These are phyloP conservation scores for Seriola dumerili DNA, from an alignment of 2,113 vertebrate genomes.

Conservation along the genomic window DNA sequence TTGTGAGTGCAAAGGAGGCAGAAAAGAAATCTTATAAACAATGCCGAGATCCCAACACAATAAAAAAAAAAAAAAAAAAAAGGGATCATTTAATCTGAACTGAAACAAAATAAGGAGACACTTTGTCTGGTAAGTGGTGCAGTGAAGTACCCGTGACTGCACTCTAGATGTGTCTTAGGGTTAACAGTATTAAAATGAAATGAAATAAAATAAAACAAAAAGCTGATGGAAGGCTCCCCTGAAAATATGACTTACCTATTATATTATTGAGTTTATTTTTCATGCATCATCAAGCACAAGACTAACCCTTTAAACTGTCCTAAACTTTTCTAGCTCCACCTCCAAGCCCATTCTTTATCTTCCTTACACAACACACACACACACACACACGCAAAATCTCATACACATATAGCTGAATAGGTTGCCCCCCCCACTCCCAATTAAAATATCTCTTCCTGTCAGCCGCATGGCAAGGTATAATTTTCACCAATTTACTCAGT, in stretches of 20 bases:
- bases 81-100: conserved; percentile 26
- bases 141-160: neutral
- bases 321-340: conserved; percentile 63
- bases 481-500: conserved; percentile 97
- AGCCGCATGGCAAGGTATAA: conserved; percentile 95
- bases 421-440: conserved; percentile 87
- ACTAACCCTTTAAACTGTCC: conserved; percentile 45
- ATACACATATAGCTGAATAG: conserved; percentile 54
- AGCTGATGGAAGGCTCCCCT: neutral
- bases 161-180: neutral
- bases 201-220: neutral
- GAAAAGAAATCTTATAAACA: conserved; percentile 32
- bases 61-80: neutral
- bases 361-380: conserved; percentile 35
- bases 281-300: conserved; percentile 54
- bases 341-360: conserved; percentile 34
- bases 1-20: conserved; percentile 31
- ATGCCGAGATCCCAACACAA: conserved; percentile 26
- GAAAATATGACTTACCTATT: conserved; percentile 30
- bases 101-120: conserved; percentile 18
- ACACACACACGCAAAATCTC: conserved; percentile 35
- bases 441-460: conserved; percentile 95
- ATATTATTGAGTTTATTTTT: conserved; percentile 47
- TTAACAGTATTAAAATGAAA: conserved; percentile 4
- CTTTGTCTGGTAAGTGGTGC: conserved; percentile 1